These are phyloP conservation scores for Heliconius ismenius DNA, from an alignment of 2,888 invertebrate genomes.

Conservation along the genomic window DNA sequence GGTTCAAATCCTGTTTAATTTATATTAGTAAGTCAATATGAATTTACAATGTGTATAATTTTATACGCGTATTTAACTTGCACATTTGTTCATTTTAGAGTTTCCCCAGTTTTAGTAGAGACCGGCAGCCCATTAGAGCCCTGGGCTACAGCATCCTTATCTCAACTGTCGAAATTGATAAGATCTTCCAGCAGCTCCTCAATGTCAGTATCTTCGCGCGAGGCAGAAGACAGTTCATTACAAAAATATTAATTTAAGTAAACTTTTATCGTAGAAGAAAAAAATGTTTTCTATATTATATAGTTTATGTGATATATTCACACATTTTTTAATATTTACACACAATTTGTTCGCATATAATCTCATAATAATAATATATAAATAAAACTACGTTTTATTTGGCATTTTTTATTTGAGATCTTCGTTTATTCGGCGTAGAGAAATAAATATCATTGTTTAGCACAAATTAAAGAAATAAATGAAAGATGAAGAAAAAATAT, in stretches of 20 bases:
- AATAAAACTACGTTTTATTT: constrained; percentile 52
- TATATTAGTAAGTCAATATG: neutral
- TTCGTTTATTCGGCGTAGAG: constrained; percentile 28
- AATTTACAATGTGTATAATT: neutral
- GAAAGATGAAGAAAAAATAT: neutral
- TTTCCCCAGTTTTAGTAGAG: constrained; percentile 63
- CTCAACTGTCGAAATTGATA: constrained; percentile 66
- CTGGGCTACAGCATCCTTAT: constrained; percentile 74
- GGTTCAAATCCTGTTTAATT: neutral
- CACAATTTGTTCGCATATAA: constrained; percentile 21
- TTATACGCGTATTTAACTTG: neutral
- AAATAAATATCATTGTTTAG: constrained; percentile 18
- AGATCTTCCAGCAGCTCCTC: constrained; percentile 62
- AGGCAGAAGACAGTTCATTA: constrained; percentile 53
- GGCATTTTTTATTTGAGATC: constrained; percentile 48
- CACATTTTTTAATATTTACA: constrained; percentile 1
- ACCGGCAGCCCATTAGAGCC: constrained; percentile 69
- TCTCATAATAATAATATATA: constrained; percentile 38
- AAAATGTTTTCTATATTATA: neutral
- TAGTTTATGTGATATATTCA: constrained; percentile 13
- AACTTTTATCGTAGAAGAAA: neutral
- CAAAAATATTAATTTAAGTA: constrained; percentile 33
- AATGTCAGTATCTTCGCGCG: constrained; percentile 59
- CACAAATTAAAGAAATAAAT: constrained; percentile 14
- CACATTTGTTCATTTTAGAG: constrained; percentile 49